A percentile compares a stretch with the other conserved stretches of the same genome.
These are phyloP conservation scores for Todiramphus chloris DNA, from an alignment of 2,113 vertebrate species.

Conservation along the genomic window DNA sequence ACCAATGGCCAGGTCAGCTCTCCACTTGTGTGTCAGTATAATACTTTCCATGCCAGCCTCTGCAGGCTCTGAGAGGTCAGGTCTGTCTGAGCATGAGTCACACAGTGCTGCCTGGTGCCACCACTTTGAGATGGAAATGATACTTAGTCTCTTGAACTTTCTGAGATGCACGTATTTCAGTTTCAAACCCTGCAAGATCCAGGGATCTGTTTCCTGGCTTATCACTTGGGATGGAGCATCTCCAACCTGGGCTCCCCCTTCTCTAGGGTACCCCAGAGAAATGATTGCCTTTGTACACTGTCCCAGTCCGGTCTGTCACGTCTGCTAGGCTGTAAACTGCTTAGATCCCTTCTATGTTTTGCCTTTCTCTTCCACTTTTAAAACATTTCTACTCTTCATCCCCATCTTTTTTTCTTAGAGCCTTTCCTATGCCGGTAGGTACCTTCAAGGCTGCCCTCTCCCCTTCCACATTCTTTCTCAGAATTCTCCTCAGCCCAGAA, in stretches of 20 bases:
- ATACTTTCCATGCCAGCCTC: neutral
- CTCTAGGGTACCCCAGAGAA: neutral
- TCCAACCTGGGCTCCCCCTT: neutral
- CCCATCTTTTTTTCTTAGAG: neutral
- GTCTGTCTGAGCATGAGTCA: neutral
- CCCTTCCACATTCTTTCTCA: neutral
- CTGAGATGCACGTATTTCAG: neutral
- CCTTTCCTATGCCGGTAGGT: neutral
- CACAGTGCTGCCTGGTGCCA: neutral
- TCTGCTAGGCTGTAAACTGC: neutral
- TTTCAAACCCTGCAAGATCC: neutral
- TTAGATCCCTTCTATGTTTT: neutral
- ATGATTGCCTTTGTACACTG: neutral
- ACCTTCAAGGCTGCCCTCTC: neutral
- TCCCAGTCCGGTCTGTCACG: neutral
- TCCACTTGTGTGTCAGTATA: neutral
- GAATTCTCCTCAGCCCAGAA: neutral
- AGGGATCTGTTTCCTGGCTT: neutral
- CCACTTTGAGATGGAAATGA: fast-evolving
- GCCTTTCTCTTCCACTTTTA: neutral
- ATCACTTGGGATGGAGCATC: neutral
- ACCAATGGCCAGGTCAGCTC: neutral
- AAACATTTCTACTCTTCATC: neutral
- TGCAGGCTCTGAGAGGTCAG: neutral
- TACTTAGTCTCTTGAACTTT: neutral